Evolutionary conservation across 2,888 invertebrate genomes (phyloP).

Genomic region (Geophilus truncorum): DNA sequence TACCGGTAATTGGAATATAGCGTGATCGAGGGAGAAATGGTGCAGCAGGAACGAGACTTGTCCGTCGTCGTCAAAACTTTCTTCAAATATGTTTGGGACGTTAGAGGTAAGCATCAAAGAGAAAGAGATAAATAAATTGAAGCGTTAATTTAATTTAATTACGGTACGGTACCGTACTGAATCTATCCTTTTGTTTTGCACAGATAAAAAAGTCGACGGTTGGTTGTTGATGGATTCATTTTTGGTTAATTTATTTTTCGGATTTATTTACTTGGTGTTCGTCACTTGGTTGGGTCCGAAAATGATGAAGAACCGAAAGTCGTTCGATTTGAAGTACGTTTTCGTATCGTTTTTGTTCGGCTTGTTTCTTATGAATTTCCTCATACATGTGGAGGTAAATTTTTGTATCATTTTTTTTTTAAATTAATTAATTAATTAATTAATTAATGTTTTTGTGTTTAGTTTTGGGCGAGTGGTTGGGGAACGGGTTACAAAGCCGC

Average conservation of each 20-base stretch:
- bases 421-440: not conserved
- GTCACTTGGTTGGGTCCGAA: constrained; percentile 75
- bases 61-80: not conserved
- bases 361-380: not conserved
- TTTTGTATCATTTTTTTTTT: not conserved
- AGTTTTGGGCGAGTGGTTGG: not conserved
- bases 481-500: not conserved
- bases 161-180: no score
- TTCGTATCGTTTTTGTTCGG: not conserved
- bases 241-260: constrained; percentile 74
- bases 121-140: not conserved
- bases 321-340: constrained; percentile 62
- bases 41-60: not conserved
- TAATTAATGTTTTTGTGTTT: not conserved
- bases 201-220: constrained; percentile 82
- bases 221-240: constrained; percentile 89
- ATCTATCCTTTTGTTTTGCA: constrained; percentile 47
- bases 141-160: not conserved
- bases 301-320: constrained; percentile 83
- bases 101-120: not conserved
- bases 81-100: not conserved
- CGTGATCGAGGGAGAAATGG: no score
- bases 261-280: constrained; percentile 75
- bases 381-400: not conserved
- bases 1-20: no score